Base-by-base conservation (phyloP, 2,888 invertebrate species). In the Opisthograptis luteolata region DNA sequence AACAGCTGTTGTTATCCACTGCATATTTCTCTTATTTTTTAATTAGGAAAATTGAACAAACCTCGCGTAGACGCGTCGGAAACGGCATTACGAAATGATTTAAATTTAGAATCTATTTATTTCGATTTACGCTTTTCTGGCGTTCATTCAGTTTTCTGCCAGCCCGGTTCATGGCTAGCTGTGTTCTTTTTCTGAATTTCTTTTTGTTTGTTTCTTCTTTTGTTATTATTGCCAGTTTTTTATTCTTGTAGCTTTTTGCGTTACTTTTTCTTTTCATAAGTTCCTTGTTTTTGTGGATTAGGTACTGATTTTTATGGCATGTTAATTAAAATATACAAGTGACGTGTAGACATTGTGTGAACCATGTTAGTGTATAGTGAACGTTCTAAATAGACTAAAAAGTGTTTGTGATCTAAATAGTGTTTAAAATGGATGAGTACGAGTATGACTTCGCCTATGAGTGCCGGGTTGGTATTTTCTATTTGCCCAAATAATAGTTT, bases 381-480 rank as follows among this genome's bases (percentile, higher is more conserved):
- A 69, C 60, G 60, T 57, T 66, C 53, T 64, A 60, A 73, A 75
- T 72, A 70, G 39, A 49, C 12, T 32, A 25, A 53, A 32, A 17
- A 59, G 32, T 64, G 56, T 36, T 66, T 64, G 70, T 76, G 72
- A 78, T 45, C 75, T 78, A 67, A 64, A 55, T 66, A 64, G 65
- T 74, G 70, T 58, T 53, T 54, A 70, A 70, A 70, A 83, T 91
- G 91, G 89, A 88, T 64, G 90, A 91, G 58, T 91, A 92, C 79
- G 92, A 93, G 70, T 93, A 93, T 84, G 92, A 93, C 83, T 93
- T 93, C 87, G 91, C 92, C 58, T 93, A 92, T 81, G 93, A 93
- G 84, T 93, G 93, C 86, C 91, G 92, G 93, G 93, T 93, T 86
- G 79, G 92, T 89, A 81, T 62, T 62, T 52, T 52, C 19, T 36